Evolutionary conservation across 2,888 invertebrate species (phyloP), one percentile per base, ranked within the genome.

Genomic region (Lasioglossum marginatum): DNA sequence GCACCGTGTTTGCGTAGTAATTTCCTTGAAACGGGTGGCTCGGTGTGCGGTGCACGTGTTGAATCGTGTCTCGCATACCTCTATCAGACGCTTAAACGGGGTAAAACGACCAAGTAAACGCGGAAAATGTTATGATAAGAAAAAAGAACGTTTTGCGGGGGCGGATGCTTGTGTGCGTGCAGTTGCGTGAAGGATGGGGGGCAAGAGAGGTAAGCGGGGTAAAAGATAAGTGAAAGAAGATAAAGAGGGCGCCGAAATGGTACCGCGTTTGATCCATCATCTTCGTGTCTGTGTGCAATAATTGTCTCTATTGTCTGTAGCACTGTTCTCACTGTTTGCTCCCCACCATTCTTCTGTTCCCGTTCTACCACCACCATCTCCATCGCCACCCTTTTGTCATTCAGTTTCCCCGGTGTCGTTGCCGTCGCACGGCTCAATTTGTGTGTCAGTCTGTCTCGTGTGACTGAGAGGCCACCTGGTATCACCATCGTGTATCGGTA

Each of bases 191-290:
- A 19, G 2, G 5, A 0, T 0, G 23, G 52, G 31, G 19, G 68
- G 12, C 19, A 34, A 34, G 23, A 8, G 60, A n/a, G 57, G 12
- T 5, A 4, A 37, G 31, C 4, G 14, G 43, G n/a, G 12, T 43
- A 19, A 40, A 77, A 85, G 81, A 77, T 83, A 85, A 89, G 86
- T 72, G 81, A 85, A 83, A 80, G 86, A 71, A 81, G 86, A 83
- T 77, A 77, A 75, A 82, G 75, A 77, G 72, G 85, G 75, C 85
- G 85, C 87, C 86, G 81, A 90, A 88, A 90, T 89, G 87, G 87
- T 83, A 84, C 81, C 86, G 87, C 90, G 89, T 90, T 89, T 90
- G 91, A 91, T 91, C 88, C 86, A 87, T 92, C 91, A 91, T 92
- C 92, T 88, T 82, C 84, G 85, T 75, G 83, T 86, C 87, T 88